Evolutionary conservation across 2,888 invertebrate genomes (phyloP).

Genomic region (Meghimatium bilineatum): DNA sequence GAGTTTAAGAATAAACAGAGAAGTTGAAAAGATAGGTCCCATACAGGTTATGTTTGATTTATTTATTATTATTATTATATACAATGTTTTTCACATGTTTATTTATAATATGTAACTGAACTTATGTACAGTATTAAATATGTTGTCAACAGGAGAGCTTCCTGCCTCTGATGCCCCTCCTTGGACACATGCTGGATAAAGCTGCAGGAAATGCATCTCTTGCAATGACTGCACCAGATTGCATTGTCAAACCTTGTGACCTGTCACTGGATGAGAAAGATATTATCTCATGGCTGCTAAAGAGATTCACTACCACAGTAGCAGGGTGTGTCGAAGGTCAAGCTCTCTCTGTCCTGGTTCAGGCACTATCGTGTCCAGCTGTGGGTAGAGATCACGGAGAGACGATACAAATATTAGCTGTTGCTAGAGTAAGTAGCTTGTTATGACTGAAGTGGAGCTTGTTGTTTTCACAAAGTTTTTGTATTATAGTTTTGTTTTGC

Average conservation of each 20-base stretch:
- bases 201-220: background rate
- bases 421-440: slow-evolving; percentile 54
- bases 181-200: slow-evolving; percentile 3
- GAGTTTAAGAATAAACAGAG: too few relatives aligned
- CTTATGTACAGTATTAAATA: background rate
- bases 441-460: background rate
- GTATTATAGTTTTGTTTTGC: too few relatives aligned
- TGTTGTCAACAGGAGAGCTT: slow-evolving; percentile 39
- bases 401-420: slow-evolving; percentile 51
- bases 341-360: slow-evolving; percentile 45
- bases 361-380: slow-evolving; percentile 36
- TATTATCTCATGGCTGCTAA: slow-evolving; percentile 54
- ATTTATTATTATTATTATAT: too few relatives aligned
- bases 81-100: too few relatives aligned
- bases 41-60: too few relatives aligned
- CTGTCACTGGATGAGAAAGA: slow-evolving; percentile 26
- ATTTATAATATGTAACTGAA: too few relatives aligned
- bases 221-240: slow-evolving; percentile 13
- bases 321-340: slow-evolving; percentile 47
- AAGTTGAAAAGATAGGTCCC: too few relatives aligned
- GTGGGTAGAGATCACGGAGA: background rate
- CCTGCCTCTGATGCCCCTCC: slow-evolving; percentile 22
- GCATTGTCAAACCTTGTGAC: background rate
- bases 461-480: too few relatives aligned
- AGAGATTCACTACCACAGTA: slow-evolving; percentile 58